Percentiles rank a stretch among this genome's conserved stretches.
These are phyloP conservation scores for Marmota monax DNA, from an alignment of 2,113 vertebrate species.

Conservation along the genomic window DNA sequence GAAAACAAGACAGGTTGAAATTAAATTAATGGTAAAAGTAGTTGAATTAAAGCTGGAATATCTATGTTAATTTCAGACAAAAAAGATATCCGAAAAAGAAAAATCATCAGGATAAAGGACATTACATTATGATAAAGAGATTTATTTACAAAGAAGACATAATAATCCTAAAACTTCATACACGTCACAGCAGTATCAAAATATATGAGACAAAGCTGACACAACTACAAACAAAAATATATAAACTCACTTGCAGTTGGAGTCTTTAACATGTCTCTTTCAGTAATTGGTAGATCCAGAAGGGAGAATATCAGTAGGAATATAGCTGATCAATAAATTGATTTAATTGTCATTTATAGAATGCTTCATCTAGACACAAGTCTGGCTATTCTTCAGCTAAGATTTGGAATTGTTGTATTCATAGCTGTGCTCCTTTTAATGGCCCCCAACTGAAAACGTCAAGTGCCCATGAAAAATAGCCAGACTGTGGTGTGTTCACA, in stretches of 20 bases:
- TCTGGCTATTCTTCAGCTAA: not conserved
- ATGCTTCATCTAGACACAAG: not conserved
- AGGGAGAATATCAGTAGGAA: not conserved
- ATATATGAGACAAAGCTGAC: not conserved
- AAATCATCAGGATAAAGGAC: not conserved
- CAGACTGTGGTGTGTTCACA: not conserved
- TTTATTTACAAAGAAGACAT: not conserved
- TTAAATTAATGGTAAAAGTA: not conserved
- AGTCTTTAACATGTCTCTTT: not conserved
- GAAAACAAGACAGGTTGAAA: not conserved
- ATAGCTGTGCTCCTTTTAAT: not conserved
- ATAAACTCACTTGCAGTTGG: not conserved
- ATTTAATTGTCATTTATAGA: not conserved
- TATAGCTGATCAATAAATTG: not conserved
- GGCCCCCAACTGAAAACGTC: not conserved
- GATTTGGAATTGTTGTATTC: not conserved
- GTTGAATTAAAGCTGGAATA: not conserved
- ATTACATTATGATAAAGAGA: not conserved
- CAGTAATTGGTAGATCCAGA: not conserved
- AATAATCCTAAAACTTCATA: not conserved
- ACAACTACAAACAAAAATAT: not conserved
- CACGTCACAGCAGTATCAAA: not conserved
- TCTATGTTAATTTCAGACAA: not conserved
- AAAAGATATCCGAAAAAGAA: not conserved
- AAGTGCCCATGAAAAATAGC: not conserved